These are phyloP conservation scores for Drosophila mulleri DNA, from an alignment of 2,888 invertebrate species.

Conservation along the genomic window DNA sequence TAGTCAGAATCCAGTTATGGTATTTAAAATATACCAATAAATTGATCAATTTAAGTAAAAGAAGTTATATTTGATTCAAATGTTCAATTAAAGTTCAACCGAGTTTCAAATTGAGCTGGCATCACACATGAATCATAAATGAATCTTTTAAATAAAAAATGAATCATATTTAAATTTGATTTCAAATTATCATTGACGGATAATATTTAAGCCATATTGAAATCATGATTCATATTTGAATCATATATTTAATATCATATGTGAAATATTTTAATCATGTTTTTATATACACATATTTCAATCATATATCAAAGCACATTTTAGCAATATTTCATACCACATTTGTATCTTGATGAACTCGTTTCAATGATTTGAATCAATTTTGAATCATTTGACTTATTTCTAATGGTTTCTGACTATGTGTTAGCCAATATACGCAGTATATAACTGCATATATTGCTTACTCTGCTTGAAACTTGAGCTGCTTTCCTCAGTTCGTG, in stretches of 20 bases:
- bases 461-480: constrained; percentile 7
- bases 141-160: neutral
- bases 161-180: neutral
- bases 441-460: neutral
- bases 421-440: neutral
- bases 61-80: neutral
- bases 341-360: too few species aligned
- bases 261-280: neutral
- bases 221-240: neutral
- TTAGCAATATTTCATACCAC: too few species aligned
- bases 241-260: too few species aligned
- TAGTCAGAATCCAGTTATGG: neutral
- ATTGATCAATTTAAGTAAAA: neutral
- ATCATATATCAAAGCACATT: too few species aligned
- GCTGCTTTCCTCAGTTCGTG: constrained; percentile 43
- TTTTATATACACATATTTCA: too few species aligned
- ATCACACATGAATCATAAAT: neutral
- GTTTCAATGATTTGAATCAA: too few species aligned
- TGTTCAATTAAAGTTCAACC: neutral
- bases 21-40: constrained; percentile 2
- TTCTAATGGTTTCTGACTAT: neutral
- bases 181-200: neutral
- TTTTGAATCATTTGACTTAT: neutral
- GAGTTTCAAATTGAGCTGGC: too few species aligned
- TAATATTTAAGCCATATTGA: too few species aligned